phyloP scores from a whole-genome alignment of 2,797 vertebrate genomes.

The Typhlichthys subterraneus region DNA sequence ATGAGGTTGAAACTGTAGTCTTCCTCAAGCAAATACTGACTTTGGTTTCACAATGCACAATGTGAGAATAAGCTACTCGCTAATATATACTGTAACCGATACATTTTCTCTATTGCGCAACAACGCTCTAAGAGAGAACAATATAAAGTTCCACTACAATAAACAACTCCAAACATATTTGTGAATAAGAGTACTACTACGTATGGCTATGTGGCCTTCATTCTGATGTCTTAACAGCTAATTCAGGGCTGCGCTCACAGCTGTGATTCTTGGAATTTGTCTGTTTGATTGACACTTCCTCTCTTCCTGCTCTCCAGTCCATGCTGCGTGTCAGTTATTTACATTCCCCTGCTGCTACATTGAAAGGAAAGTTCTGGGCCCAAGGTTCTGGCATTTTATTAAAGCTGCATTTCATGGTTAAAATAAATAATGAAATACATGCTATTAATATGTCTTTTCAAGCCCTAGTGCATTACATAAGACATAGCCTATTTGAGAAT shows the following conservation, averaged over 20 bases:
- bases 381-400: no score
- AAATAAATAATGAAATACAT: no score
- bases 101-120: no score
- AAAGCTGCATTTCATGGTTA: no score
- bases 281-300: slow-evolving; percentile 27
- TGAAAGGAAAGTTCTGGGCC: neutral
- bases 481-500: no score
- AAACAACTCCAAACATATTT: no score
- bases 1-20: neutral
- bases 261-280: slow-evolving; percentile 35
- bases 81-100: no score
- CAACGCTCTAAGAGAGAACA: neutral
- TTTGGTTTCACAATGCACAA: neutral
- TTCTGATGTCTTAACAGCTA: slow-evolving; percentile 5
- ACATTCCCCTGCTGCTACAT: neutral
- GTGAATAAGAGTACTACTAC: no score
- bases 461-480: no score
- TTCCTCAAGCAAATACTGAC: neutral
- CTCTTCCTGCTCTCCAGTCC: slow-evolving; percentile 10
- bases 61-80: neutral
- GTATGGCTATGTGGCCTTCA: neutral
- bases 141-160: no score
- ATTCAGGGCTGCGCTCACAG: neutral
- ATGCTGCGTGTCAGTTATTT: slow-evolving; percentile 15
- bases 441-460: no score